phyloP scores from a whole-genome alignment of 2,888 invertebrate species.

The Sicus ferrugineus region DNA sequence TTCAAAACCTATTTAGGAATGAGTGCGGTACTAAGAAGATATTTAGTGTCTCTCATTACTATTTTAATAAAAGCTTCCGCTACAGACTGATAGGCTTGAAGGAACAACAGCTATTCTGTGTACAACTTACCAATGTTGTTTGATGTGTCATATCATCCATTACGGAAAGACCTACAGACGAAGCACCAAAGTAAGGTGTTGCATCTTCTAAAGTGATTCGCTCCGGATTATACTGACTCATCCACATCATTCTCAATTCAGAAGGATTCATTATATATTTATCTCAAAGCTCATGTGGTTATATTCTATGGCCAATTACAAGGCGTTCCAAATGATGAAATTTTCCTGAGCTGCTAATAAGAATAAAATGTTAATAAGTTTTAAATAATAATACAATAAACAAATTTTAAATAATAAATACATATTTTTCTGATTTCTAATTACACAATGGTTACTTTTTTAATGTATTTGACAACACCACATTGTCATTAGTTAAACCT shows the following conservation, averaged over 20 bases:
- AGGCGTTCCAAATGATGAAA: no score
- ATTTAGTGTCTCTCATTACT: neutral
- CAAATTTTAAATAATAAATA: no score
- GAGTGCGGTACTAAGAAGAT: neutral
- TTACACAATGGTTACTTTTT: no score
- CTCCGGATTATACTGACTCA: constrained; percentile 68
- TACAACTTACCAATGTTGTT: constrained; percentile 66
- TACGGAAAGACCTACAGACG: constrained; percentile 66
- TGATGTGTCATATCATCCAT: constrained; percentile 68
- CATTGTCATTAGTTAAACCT: no score
- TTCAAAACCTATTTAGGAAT: constrained; percentile 16
- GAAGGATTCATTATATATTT: constrained; percentile 53
- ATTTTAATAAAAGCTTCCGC: neutral
- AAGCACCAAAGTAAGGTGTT: constrained; percentile 64
- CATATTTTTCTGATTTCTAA: no score
- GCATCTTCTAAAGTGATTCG: constrained; percentile 63
- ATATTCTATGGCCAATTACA: no score
- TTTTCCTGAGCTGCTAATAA: no score
- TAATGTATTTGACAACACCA: no score
- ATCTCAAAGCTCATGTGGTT: neutral
- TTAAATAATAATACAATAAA: no score
- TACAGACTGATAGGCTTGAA: neutral
- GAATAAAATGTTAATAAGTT: no score
- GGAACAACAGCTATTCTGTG: neutral
- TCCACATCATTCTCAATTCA: constrained; percentile 66